A percentile compares a stretch with the other conserved stretches of the same genome.
Evolutionary conservation across 1,140 invertebrate species (phyloP).

Genomic region (Hycleus phaleratus): DNA sequence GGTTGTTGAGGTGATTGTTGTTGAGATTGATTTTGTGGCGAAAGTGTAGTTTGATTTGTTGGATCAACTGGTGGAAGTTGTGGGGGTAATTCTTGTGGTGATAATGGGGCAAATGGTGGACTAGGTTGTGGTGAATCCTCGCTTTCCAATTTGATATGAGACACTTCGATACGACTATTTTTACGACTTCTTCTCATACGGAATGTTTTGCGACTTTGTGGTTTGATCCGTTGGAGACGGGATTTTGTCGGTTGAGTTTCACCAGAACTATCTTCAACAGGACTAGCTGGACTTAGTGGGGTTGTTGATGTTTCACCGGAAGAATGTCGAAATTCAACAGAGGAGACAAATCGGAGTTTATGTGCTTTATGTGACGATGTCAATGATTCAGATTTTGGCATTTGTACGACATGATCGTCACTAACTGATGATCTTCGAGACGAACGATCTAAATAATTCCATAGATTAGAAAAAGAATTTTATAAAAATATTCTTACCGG

Average conservation of each 20-base stretch:
- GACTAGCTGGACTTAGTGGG: slow-evolving; percentile 64
- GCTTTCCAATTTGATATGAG: slow-evolving; percentile 43
- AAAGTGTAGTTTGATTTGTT: slow-evolving; percentile 20
- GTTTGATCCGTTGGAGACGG: slow-evolving; percentile 83
- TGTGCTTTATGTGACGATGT: slow-evolving; percentile 51
- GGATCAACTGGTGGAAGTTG: slow-evolving; percentile 32
- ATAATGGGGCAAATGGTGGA: not conserved
- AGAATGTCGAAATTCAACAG: slow-evolving; percentile 62
- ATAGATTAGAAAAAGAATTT: not conserved
- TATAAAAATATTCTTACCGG: slow-evolving; percentile 9
- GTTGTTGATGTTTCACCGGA: slow-evolving; percentile 69
- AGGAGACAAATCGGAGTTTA: slow-evolving; percentile 70
- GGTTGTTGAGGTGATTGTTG: slow-evolving; percentile 5
- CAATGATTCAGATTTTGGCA: slow-evolving; percentile 48
- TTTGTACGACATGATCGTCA: slow-evolving; percentile 44
- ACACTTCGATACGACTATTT: slow-evolving; percentile 44
- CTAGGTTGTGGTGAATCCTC: slow-evolving; percentile 15
- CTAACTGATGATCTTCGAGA: slow-evolving; percentile 49
- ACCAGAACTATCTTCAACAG: slow-evolving; percentile 58
- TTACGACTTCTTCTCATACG: slow-evolving; percentile 72
- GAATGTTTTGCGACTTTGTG: slow-evolving; percentile 90
- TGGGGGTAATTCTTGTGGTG: not conserved
- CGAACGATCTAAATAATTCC: slow-evolving; percentile 52
- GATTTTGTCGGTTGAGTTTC: slow-evolving; percentile 58
- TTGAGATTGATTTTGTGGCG: slow-evolving; percentile 27